Conservation (phyloP, 2,113 vertebrate species). For the Aphelocoma coerulescens region DNA sequence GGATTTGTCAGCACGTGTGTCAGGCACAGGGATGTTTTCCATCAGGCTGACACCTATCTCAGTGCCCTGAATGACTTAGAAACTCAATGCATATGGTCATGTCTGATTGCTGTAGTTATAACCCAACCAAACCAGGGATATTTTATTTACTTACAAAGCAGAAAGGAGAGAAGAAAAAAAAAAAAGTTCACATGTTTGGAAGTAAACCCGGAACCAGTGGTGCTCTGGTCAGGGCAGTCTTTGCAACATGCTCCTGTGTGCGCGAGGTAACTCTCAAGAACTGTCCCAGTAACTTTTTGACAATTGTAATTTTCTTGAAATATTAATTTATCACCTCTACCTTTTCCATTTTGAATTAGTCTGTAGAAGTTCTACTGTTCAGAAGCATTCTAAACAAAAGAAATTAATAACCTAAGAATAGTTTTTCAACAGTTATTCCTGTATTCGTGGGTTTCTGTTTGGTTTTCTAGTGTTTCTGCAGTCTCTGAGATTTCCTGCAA, state of each 20-base stretch:
- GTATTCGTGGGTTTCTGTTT: neutral
- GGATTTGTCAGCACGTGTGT: neutral
- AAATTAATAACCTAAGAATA: neutral
- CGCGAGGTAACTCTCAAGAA: fast-evolving
- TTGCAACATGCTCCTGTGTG: fast-evolving
- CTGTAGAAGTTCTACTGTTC: neutral
- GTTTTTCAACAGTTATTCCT: neutral
- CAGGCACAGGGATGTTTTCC: fast-evolving
- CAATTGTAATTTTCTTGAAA: neutral
- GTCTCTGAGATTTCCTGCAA: neutral
- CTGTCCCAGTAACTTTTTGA: neutral
- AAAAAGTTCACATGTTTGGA: neutral
- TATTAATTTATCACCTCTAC: neutral
- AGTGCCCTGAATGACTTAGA: neutral
- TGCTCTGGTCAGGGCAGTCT: neutral
- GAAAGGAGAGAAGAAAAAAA: no score
- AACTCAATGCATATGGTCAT: neutral
- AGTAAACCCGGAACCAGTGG: neutral
- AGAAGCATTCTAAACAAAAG: neutral
- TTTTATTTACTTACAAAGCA: neutral
- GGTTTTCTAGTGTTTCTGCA: neutral
- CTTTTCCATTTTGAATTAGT: neutral
- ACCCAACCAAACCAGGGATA: neutral
- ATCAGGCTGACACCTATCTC: neutral
- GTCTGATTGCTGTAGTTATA: neutral